Base-by-base conservation (phyloP, 2,113 vertebrate genomes). In the Podarcis muralis region DNA sequence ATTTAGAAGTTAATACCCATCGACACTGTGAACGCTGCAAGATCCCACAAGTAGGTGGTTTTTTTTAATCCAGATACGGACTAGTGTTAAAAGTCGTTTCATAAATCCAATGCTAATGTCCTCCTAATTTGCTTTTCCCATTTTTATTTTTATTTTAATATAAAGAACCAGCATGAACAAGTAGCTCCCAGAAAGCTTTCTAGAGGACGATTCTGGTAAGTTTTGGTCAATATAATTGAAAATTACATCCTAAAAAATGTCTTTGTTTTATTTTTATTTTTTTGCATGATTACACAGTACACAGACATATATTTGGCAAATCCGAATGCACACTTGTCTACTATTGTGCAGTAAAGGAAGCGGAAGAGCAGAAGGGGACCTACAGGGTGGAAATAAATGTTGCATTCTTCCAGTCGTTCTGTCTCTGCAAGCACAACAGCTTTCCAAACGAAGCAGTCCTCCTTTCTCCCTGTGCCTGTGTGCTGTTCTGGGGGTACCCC, bases 171-270 rank as follows among this genome's bases (percentile, higher is more conserved):
- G 35, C 96, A 91, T 75, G 97, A 98, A 85, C 92, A 95, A 6
- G 96, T 98, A 88, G 97, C 94, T 32, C 98, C 98, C 4, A 96
- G 95, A 88, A 97, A 78, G 74, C 94, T 98, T 71, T 92, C 97
- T 71, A 94, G 94, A 94, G 97, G 96, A 89, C 95, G 96, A 4
- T 95, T 97, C 30, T 91, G 96, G 98, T 98, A 96, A 93, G 98
- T 95, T 76, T 18, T 15, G 69, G 85, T 88, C 22, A 72, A 53
- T 79, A 2, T 13, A 3, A 53, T 53, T 53, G 48, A 53, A 11
- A 53, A 53, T 53, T 53, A 53, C 48, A 53, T 53, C 9, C 48
- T 53, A 53, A 53, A 53, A 53, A 53, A 53, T 53, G 48, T 53
- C 48, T 53, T 53, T 12, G 48, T 37, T 37, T 37, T 53, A 53